Evolutionary conservation across 2,888 invertebrate species (phyloP).

Genomic region (Drosophila engyochracea): DNA sequence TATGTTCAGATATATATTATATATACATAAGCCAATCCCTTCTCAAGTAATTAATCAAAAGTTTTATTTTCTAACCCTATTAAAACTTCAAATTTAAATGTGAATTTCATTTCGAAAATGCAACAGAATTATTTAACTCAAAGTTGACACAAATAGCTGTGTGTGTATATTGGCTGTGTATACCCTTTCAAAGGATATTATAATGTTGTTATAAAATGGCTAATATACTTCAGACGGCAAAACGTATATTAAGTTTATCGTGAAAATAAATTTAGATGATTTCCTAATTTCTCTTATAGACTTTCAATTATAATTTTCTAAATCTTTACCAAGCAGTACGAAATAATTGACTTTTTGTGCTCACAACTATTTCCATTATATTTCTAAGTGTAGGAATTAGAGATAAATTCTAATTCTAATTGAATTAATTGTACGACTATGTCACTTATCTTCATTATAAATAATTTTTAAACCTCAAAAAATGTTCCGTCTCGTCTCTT

Average conservation of each 20-base stretch:
- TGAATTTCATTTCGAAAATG: not conserved
- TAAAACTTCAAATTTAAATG: not conserved
- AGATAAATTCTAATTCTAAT: not conserved
- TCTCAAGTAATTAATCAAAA: not conserved
- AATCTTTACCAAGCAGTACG: not conserved
- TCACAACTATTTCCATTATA: not conserved
- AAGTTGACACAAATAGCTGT: not conserved
- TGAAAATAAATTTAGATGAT: not conserved
- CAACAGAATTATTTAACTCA: not conserved
- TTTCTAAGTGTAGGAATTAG: not conserved
- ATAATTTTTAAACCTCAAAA: not conserved
- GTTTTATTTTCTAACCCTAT: not conserved
- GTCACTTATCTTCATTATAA: no score
- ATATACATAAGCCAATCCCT: not conserved
- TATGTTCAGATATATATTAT: no score
- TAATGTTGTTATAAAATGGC: not conserved
- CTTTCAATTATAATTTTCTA: not conserved
- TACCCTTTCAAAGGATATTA: no score
- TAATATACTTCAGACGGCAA: not conserved
- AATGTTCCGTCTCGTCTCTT: not conserved
- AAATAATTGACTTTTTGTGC: not conserved
- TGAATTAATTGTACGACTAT: not conserved
- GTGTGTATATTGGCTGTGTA: not conserved
- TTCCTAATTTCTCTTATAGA: not conserved
- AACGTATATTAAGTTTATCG: not conserved